Evolutionary conservation across 64 coral and sea anemone genomes (phyloP).

Genomic region (Montipora foliosa): DNA sequence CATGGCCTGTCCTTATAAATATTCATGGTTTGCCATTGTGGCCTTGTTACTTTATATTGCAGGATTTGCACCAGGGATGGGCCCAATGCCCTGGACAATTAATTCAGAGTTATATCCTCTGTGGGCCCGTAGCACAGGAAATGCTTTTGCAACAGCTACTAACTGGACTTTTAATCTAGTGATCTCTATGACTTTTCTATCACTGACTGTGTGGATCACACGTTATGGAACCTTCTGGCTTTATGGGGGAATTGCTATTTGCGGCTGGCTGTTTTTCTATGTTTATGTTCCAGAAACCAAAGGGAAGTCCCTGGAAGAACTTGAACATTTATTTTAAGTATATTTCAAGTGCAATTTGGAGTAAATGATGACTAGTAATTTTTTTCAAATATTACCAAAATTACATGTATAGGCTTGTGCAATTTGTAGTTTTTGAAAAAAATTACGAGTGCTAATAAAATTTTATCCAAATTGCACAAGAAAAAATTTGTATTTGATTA

Average conservation of each 20-base stretch:
- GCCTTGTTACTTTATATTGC: constrained; percentile 84
- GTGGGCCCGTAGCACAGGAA: constrained; percentile 95
- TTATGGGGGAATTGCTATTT: constrained; percentile 74
- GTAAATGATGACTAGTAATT: too few relatives aligned
- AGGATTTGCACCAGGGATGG: constrained; percentile 92
- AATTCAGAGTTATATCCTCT: constrained; percentile 97
- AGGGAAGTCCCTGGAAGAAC: constrained; percentile 89
- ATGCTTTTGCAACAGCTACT: constrained; percentile 78
- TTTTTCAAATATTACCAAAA: too few relatives aligned
- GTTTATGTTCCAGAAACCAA: constrained; percentile 88
- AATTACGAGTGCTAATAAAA: too few relatives aligned
- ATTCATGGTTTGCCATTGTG: constrained; percentile 81
- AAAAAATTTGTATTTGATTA: too few relatives aligned
- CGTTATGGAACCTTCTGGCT: constrained; percentile 92
- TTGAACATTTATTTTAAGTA: constrained; percentile 45
- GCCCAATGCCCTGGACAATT: constrained; percentile 97
- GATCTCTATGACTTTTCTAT: constrained; percentile 93
- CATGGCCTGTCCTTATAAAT: constrained; percentile 77
- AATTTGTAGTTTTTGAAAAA: too few relatives aligned
- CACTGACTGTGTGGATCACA: constrained; percentile 78
- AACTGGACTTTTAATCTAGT: constrained; percentile 95
- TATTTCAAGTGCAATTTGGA: too few relatives aligned
- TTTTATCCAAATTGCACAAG: too few relatives aligned
- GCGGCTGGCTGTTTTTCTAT: constrained; percentile 89
- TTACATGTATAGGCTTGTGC: too few relatives aligned